These are phyloP conservation scores for Polietes domitor DNA, from an alignment of 2,888 invertebrate genomes.

Conservation along the genomic window DNA sequence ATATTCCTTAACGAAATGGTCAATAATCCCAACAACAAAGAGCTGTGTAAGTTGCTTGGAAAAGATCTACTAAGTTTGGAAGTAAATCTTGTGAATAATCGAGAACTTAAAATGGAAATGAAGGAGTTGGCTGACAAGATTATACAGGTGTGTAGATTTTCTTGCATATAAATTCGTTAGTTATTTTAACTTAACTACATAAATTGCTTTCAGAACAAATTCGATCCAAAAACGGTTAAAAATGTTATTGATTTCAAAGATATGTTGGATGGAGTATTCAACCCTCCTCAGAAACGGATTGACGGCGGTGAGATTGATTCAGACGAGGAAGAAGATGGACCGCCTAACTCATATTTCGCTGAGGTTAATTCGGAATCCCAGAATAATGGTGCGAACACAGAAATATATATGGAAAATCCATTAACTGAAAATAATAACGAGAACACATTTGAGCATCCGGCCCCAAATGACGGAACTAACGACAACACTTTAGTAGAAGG, in stretches of 20 bases:
- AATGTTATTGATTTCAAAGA: slow-evolving; percentile 76
- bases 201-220: slow-evolving; percentile 74
- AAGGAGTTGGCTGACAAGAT: slow-evolving; percentile 75
- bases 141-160: slow-evolving; percentile 64
- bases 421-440: slow-evolving; percentile 4
- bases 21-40: slow-evolving; percentile 78
- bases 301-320: slow-evolving; percentile 65
- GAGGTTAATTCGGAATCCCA: slow-evolving; percentile 37
- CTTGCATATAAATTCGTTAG: too few relatives aligned
- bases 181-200: too few relatives aligned
- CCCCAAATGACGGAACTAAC: background rate
- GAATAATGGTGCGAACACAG: background rate
- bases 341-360: slow-evolving; percentile 19
- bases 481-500: slow-evolving; percentile 21
- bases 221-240: slow-evolving; percentile 77
- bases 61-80: slow-evolving; percentile 77
- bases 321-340: slow-evolving; percentile 57
- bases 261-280: slow-evolving; percentile 76
- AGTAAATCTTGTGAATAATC: slow-evolving; percentile 72
- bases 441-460: background rate
- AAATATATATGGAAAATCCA: background rate
- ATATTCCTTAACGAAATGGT: slow-evolving; percentile 78
- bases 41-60: slow-evolving; percentile 78
- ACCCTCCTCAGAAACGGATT: slow-evolving; percentile 68
- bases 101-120: slow-evolving; percentile 74